Conservation (phyloP, 2,888 invertebrate species). For the Drosophila testacea region DNA sequence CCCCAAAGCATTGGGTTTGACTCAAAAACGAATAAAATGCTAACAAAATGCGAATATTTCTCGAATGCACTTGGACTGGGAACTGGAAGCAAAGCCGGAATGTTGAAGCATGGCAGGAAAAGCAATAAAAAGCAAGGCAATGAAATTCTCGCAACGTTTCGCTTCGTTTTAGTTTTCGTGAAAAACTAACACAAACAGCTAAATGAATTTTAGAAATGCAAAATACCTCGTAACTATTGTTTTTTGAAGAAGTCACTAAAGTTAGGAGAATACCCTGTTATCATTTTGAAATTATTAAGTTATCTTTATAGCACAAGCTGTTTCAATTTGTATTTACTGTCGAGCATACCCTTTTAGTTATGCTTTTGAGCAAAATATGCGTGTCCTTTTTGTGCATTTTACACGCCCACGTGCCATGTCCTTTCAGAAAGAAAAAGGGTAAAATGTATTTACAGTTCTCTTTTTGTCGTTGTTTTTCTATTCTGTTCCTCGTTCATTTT, state of each 20-base stretch:
- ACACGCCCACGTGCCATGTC: slow-evolving; percentile 52
- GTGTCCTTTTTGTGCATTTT: slow-evolving; percentile 50
- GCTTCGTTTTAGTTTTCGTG: slow-evolving; percentile 47
- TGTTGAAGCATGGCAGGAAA: slow-evolving; percentile 48
- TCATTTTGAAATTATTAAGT: neutral
- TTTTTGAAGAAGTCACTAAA: neutral
- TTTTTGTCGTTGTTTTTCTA: slow-evolving; percentile 9
- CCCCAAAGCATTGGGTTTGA: slow-evolving; percentile 73
- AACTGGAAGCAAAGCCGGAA: slow-evolving; percentile 18
- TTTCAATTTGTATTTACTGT: neutral
- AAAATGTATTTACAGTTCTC: slow-evolving; percentile 69
- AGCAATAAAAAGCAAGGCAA: slow-evolving; percentile 70
- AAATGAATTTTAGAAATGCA: slow-evolving; percentile 9
- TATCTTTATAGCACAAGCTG: neutral
- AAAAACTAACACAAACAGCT: slow-evolving; percentile 43
- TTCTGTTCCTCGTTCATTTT: neutral
- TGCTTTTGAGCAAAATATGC: slow-evolving; percentile 38
- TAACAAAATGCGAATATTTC: slow-evolving; percentile 40
- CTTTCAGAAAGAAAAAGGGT: slow-evolving; percentile 64
- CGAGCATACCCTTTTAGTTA: slow-evolving; percentile 11
- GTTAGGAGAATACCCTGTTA: neutral
- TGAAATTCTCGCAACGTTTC: slow-evolving; percentile 49
- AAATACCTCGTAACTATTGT: slow-evolving; percentile 11
- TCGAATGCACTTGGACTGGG: slow-evolving; percentile 16
- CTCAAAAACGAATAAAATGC: slow-evolving; percentile 56